Evolutionary conservation across 2,797 vertebrate genomes (phyloP).

Genomic region (Cryptoprocta ferox): DNA sequence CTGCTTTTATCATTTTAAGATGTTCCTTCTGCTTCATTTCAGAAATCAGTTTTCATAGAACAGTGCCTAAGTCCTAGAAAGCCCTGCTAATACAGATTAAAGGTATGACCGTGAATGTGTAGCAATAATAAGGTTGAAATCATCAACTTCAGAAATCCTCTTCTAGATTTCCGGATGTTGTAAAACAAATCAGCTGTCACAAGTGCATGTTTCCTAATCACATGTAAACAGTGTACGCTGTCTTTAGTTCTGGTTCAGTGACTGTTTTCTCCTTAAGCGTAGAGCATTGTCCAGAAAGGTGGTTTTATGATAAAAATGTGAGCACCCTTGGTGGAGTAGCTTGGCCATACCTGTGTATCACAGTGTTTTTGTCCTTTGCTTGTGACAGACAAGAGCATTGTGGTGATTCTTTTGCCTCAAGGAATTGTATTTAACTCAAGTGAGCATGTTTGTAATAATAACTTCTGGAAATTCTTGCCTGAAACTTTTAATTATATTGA

Average conservation of each 20-base stretch:
- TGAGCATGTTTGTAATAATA: constrained; percentile 1
- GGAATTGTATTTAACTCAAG: not conserved
- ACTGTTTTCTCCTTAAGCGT: not conserved
- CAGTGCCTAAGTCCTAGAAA: not conserved
- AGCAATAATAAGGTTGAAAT: not conserved
- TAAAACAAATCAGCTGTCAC: not conserved
- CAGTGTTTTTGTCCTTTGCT: not conserved
- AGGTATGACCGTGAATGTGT: not conserved
- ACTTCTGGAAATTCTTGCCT: constrained; percentile 10
- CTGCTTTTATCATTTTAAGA: constrained; percentile 34
- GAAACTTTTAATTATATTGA: not conserved
- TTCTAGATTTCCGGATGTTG: not conserved
- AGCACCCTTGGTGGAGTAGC: not conserved
- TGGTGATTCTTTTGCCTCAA: not conserved
- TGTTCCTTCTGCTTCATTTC: not conserved
- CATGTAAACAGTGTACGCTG: not conserved
- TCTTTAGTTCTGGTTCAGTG: constrained; percentile 17
- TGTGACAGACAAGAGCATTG: not conserved
- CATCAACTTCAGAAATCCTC: not conserved
- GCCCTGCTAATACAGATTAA: not conserved
- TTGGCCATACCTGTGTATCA: not conserved
- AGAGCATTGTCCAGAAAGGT: not conserved
- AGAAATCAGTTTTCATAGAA: constrained; percentile 8
- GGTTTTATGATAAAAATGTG: not conserved
- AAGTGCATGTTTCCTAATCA: not conserved